A percentile compares a stretch with the other conserved stretches of the same genome.
Conservation (phyloP, 2,888 invertebrate species). For the Drosophila gaucha region DNA sequence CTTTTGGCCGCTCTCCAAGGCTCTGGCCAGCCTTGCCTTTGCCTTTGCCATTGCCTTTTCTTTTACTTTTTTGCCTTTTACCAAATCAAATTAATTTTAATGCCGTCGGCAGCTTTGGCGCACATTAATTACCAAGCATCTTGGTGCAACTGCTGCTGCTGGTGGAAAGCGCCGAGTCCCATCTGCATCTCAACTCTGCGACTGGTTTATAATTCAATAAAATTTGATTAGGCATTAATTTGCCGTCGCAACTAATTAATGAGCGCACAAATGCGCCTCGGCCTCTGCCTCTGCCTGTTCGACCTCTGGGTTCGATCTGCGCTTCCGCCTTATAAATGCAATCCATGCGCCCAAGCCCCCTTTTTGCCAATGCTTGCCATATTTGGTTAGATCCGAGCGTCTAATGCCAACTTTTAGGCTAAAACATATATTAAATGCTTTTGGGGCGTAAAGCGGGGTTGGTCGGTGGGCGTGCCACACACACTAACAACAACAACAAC, state of each 20-base stretch:
- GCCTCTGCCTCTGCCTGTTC: conserved; percentile 2
- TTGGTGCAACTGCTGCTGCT: background rate
- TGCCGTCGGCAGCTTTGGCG: conserved; percentile 64
- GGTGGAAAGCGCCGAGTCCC: background rate
- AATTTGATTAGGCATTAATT: conserved; percentile 80
- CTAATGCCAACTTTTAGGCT: conserved; percentile 72
- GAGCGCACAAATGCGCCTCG: conserved; percentile 50
- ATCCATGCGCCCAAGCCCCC: conserved; percentile 1
- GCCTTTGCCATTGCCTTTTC: background rate
- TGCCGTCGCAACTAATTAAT: conserved; percentile 76
- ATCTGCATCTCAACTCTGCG: conserved; percentile 34
- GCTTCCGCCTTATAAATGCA: conserved; percentile 45
- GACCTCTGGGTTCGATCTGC: conserved; percentile 34
- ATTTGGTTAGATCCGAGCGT: conserved; percentile 48
- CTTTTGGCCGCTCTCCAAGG: conserved; percentile 31
- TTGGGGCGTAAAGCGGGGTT: conserved; percentile 53
- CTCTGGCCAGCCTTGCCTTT: conserved; percentile 4
- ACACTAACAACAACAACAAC: conserved; percentile 17
- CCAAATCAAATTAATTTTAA: conserved; percentile 69
- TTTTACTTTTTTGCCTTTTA: conserved; percentile 37
- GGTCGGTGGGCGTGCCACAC: conserved; percentile 48
- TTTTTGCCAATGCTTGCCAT: conserved; percentile 17
- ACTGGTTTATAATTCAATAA: conserved; percentile 80
- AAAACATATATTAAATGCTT: conserved; percentile 67
- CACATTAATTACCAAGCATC: conserved; percentile 57